Base-by-base conservation (phyloP, 1,140 invertebrate species). In the Drosophila baimaii region DNA sequence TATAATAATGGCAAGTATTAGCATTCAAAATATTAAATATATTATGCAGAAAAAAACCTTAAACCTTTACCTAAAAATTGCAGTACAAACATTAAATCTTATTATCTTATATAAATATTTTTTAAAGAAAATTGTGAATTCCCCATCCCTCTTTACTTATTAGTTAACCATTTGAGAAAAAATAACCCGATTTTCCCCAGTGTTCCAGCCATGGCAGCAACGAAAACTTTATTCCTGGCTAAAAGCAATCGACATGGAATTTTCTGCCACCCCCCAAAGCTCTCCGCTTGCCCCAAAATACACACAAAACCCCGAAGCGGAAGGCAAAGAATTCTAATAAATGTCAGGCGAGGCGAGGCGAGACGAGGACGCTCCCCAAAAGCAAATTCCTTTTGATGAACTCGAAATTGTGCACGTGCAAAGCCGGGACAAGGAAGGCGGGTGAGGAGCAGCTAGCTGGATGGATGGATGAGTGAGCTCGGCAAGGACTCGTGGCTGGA, bases 371-470 rank as follows among this genome's bases (percentile, higher is more conserved):
- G 55, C 74, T 56, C 46, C 62, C 63, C 70, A 77, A 76, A 83
- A 71, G 64, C 74, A 75, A 86, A 90, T 90, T 90, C 82, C 82
- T 76, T 90, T 90, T 90, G 82, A 88, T 88, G 84, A 89, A 88
- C 76, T 88, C 80, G 63, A 81, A 90, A 83, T 81, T 90, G 80
- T 84, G 83, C 88, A 90, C 88, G 88, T 90, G 88, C 88, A 90
- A 81, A 88, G 75, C 72, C 58, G 57, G 41, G 23, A 65, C 59
- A 66, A 27, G 31, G 44, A 33, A 37, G 47, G 44, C 21, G 39
- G 21, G 3, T 15, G 19, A 27, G 15, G 19, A 25, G 33, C n/a
- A n/a, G 43, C 9, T 15, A 21, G 66, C 37, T 68, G 54, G 17
- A 13, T 31, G 33, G 49, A 33, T 58, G 49, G 62, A 69, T 69